Conservation (phyloP, 2,888 invertebrate genomes). For the Lycia hirtaria region DNA sequence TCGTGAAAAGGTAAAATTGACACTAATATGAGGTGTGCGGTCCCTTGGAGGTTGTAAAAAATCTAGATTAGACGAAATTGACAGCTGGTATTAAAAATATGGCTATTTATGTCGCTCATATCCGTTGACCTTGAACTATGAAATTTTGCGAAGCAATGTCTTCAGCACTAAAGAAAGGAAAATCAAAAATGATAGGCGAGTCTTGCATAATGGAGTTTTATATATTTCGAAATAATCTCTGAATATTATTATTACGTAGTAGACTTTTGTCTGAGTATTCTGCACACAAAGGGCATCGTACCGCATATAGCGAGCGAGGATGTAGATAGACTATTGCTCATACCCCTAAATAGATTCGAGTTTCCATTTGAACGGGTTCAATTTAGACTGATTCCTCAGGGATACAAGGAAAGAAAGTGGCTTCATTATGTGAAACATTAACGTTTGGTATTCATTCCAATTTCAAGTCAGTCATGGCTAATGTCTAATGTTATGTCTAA, state of each 20-base stretch:
- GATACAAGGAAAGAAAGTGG: constrained; percentile 1
- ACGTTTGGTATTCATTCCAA: background rate
- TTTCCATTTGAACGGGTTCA: constrained; percentile 12
- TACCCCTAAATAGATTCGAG: constrained; percentile 10
- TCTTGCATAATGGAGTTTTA: too few relatives aligned
- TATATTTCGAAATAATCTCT: too few relatives aligned
- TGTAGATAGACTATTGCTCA: constrained; percentile 1
- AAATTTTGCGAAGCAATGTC: too few relatives aligned
- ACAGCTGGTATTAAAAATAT: too few relatives aligned
- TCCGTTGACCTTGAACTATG: too few relatives aligned
- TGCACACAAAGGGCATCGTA: constrained; percentile 1
- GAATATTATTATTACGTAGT: background rate
- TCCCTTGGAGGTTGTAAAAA: too few relatives aligned
- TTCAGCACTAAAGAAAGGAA: too few relatives aligned
- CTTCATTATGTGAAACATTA: constrained; percentile 6
- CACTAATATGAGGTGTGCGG: too few relatives aligned
- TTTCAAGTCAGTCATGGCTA: background rate
- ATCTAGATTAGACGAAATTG: too few relatives aligned
- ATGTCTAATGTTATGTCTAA: background rate
- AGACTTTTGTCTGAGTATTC: background rate
- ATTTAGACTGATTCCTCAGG: constrained; percentile 7
- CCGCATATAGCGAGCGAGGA: background rate
- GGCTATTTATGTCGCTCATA: too few relatives aligned
- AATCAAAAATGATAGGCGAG: too few relatives aligned
- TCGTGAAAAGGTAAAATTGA: too few relatives aligned